A percentile compares a stretch with the other conserved stretches of the same genome.
These are phyloP conservation scores for Zygothrica quintamaculata DNA, from an alignment of 2,888 invertebrate genomes.

Conservation along the genomic window DNA sequence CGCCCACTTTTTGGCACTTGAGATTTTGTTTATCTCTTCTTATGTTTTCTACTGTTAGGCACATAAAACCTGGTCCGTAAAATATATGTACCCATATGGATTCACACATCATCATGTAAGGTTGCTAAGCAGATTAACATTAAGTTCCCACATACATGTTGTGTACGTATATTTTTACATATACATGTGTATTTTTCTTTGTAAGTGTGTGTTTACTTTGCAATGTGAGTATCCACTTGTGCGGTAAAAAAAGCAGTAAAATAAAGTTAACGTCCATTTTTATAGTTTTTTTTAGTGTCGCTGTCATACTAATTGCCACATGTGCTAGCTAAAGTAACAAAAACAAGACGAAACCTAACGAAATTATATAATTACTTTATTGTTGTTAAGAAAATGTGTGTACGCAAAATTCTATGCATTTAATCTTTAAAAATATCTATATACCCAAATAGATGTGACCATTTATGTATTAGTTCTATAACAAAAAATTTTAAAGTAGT, in stretches of 20 bases:
- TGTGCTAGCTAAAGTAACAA: slow-evolving; percentile 34
- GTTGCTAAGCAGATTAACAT: slow-evolving; percentile 73
- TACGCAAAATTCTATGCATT: slow-evolving; percentile 61
- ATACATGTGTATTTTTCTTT: slow-evolving; percentile 5
- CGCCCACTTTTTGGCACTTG: slow-evolving; percentile 12
- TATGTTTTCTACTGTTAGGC: slow-evolving; percentile 35
- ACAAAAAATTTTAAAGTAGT: slow-evolving; percentile 54
- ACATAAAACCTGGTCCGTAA: slow-evolving; percentile 46
- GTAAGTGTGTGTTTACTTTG: slow-evolving; percentile 28
- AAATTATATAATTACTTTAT: slow-evolving; percentile 69
- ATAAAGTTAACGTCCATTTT: slow-evolving; percentile 67
- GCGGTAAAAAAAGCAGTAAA: slow-evolving; percentile 40
- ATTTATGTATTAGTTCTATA: slow-evolving; percentile 47
- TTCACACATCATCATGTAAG: slow-evolving; percentile 30
- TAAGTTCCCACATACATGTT: slow-evolving; percentile 31
- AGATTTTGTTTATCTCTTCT: slow-evolving; percentile 33
- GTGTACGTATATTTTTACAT: slow-evolving; percentile 10
- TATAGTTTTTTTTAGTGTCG: slow-evolving; percentile 51
- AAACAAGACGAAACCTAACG: slow-evolving; percentile 23
- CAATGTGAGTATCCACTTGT: slow-evolving; percentile 23
- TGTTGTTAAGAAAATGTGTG: slow-evolving; percentile 45
- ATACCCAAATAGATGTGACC: slow-evolving; percentile 65
- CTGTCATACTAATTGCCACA: slow-evolving; percentile 64
- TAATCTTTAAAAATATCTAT: slow-evolving; percentile 66
- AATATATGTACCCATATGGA: slow-evolving; percentile 42